phyloP scores from a whole-genome alignment of 2,113 vertebrate genomes.

The Trematocara unimaculatum region DNA sequence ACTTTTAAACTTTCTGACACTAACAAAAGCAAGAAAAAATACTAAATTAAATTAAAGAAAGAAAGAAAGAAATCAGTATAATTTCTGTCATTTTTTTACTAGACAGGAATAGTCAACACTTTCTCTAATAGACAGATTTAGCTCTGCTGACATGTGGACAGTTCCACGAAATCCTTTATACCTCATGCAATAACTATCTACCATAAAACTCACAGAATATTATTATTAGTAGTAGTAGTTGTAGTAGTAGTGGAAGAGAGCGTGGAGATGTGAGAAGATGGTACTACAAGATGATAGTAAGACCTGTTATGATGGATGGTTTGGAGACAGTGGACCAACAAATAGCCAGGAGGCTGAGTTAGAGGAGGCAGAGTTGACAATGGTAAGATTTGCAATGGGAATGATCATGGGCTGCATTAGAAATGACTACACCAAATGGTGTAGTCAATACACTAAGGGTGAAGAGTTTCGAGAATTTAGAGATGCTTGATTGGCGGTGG shows the following conservation, averaged over 20 bases:
- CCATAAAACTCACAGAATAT: background rate
- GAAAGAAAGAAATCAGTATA: background rate
- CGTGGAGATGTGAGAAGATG: background rate
- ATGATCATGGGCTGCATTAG: background rate
- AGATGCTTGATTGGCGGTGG: background rate
- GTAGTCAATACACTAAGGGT: background rate
- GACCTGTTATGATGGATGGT: background rate
- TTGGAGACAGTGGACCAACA: background rate
- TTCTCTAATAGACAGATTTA: background rate
- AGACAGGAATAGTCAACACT: background rate
- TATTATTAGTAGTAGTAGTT: accelerated
- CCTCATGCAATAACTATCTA: background rate
- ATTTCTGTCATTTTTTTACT: background rate
- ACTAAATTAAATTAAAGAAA: no score
- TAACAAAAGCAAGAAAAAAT: background rate
- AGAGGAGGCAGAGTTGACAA: background rate
- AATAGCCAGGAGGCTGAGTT: background rate
- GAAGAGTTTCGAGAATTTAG: background rate
- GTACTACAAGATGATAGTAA: background rate
- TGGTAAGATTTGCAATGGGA: background rate
- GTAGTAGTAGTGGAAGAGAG: background rate
- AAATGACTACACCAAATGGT: background rate
- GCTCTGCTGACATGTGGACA: no score
- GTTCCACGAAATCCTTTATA: background rate
- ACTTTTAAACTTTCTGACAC: background rate